Evolutionary conservation across 2,888 invertebrate species (phyloP).

Genomic region (Leptogaster cylindrica): DNA sequence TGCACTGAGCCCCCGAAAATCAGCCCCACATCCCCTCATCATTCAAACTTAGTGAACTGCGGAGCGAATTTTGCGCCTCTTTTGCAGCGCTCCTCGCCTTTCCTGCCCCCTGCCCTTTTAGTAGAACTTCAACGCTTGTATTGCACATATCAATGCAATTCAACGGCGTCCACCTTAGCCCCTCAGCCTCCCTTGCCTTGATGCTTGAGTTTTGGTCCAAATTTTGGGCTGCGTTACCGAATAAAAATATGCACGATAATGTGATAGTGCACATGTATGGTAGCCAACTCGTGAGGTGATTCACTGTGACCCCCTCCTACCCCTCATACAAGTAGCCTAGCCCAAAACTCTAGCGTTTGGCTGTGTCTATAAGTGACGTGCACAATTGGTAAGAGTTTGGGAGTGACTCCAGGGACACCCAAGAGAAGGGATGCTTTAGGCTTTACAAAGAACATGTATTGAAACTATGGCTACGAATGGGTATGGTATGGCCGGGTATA

Average conservation of each 20-base stretch:
- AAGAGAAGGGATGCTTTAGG: constrained; percentile 20
- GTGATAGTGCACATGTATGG: constrained; percentile 12
- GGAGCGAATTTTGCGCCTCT: not conserved
- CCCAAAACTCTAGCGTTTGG: not conserved
- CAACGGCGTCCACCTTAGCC: not conserved
- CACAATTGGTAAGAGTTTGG: not conserved
- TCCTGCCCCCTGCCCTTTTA: not conserved
- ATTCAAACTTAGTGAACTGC: constrained; percentile 4
- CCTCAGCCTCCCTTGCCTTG: not conserved
- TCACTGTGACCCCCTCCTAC: not conserved
- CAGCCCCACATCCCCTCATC: constrained; percentile 1
- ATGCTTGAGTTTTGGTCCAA: not conserved
- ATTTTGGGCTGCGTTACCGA: constrained; percentile 1
- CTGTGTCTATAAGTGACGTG: constrained; percentile 14
- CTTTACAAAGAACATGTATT: constrained; percentile 11
- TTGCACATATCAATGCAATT: constrained; percentile 20
- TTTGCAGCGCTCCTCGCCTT: not conserved
- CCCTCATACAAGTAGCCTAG: not conserved
- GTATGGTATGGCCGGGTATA: too few relatives aligned
- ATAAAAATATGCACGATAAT: constrained; percentile 22
- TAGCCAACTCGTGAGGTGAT: not conserved
- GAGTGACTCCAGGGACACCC: constrained; percentile 7
- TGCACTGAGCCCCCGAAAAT: not conserved
- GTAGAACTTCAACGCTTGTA: not conserved
- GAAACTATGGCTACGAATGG: not conserved